These are phyloP conservation scores for Philonicus albiceps DNA, from an alignment of 2,888 invertebrate genomes.

Conservation along the genomic window DNA sequence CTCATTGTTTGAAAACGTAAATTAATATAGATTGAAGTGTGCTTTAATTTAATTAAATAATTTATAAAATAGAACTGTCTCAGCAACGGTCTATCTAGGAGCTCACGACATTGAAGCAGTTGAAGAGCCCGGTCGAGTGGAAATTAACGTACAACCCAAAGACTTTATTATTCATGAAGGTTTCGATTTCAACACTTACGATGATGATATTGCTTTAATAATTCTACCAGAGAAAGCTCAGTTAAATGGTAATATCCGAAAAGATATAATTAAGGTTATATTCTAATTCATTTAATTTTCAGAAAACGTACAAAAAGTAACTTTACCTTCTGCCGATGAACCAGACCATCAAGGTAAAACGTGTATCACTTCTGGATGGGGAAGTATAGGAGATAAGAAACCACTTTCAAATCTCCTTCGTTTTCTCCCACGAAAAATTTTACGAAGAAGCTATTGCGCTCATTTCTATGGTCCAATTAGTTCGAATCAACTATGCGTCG, in stretches of 20 bases:
- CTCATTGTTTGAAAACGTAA: slow-evolving; percentile 38
- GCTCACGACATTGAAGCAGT: slow-evolving; percentile 16
- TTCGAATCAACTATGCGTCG: slow-evolving; percentile 55
- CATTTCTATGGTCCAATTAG: slow-evolving; percentile 47
- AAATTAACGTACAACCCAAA: neutral
- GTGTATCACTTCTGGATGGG: slow-evolving; percentile 4
- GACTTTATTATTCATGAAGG: slow-evolving; percentile 57
- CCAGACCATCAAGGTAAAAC: neutral
- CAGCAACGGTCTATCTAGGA: slow-evolving; percentile 13
- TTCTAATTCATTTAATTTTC: neutral
- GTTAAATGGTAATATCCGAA: slow-evolving; percentile 54
- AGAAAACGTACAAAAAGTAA: neutral
- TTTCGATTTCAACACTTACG: slow-evolving; percentile 58
- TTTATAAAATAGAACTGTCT: neutral
- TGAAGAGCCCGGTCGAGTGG: slow-evolving; percentile 15
- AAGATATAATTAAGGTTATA: neutral
- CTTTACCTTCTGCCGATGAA: neutral
- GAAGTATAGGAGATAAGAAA: neutral
- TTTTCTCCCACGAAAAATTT: neutral
- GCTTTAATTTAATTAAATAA: neutral
- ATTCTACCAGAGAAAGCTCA: slow-evolving; percentile 56
- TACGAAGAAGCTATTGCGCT: neutral
- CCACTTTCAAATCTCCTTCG: neutral
- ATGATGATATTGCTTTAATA: slow-evolving; percentile 60
- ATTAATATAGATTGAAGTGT: neutral